phyloP scores from a whole-genome alignment of 2,113 vertebrate species.

The Equus quagga region DNA sequence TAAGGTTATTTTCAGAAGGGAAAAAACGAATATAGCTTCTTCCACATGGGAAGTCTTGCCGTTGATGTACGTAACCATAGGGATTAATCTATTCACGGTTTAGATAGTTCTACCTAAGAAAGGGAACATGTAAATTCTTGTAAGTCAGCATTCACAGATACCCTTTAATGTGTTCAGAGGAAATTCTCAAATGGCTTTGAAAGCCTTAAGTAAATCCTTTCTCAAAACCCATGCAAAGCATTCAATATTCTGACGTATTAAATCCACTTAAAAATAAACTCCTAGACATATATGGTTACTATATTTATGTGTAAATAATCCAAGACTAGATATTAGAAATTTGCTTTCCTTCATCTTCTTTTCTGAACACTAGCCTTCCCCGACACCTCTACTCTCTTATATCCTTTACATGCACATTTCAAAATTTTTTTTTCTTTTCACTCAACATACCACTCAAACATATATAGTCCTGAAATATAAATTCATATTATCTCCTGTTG shows the following conservation, averaged over 20 bases:
- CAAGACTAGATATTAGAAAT: background rate
- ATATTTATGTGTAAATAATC: background rate
- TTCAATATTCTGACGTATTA: background rate
- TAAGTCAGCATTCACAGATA: background rate
- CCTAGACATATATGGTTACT: background rate
- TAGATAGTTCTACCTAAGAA: background rate
- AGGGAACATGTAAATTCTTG: conserved; percentile 3
- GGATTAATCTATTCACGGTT: background rate
- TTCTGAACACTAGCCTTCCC: background rate
- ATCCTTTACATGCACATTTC: background rate
- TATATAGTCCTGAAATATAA: background rate
- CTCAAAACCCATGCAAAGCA: background rate
- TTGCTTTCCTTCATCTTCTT: background rate
- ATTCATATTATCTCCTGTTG: background rate
- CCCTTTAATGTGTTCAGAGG: background rate
- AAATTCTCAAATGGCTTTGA: conserved; percentile 19
- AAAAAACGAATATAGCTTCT: background rate
- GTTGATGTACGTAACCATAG: background rate
- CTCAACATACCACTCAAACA: background rate
- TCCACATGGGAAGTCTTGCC: background rate
- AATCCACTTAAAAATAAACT: background rate
- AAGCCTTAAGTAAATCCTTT: background rate
- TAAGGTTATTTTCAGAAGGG: conserved; percentile 26
- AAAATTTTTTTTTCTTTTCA: background rate
- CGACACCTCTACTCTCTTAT: background rate